Percentiles rank a stretch among this genome's conserved stretches.
phyloP scores from a whole-genome alignment of 2,113 vertebrate species.

The Podilymbus podiceps region DNA sequence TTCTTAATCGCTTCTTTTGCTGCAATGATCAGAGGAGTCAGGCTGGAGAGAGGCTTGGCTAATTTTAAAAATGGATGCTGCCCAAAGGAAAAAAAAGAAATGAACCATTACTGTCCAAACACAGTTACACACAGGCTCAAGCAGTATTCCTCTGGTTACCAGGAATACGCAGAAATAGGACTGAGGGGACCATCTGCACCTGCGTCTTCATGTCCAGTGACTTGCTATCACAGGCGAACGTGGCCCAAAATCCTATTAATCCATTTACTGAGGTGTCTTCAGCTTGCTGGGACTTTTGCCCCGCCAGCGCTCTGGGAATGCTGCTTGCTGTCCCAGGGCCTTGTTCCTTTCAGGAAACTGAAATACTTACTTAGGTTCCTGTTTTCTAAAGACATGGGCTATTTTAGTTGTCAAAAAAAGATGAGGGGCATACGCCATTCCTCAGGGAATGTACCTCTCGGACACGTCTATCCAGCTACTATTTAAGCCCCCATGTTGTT shows the following conservation, averaged over 20 bases:
- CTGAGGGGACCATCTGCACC: neutral
- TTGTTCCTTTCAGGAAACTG: neutral
- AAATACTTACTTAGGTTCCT: neutral
- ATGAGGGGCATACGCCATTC: neutral
- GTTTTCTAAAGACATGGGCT: neutral
- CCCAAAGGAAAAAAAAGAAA: slow-evolving; percentile 26
- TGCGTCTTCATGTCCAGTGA: neutral
- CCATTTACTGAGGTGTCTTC: neutral
- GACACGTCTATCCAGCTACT: neutral
- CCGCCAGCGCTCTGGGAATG: neutral
- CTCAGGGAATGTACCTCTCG: neutral
- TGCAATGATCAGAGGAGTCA: slow-evolving; percentile 98
- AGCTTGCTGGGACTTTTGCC: neutral
- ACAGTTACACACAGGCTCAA: neutral
- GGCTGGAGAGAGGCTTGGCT: slow-evolving; percentile 97
- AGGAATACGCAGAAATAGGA: neutral
- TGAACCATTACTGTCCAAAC: neutral
- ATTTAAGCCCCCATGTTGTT: neutral
- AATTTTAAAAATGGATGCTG: slow-evolving; percentile 99
- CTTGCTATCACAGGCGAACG: neutral
- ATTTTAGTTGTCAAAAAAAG: neutral
- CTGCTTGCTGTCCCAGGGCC: neutral
- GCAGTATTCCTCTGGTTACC: neutral
- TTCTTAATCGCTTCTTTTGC: slow-evolving; percentile 99
- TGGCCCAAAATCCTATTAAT: neutral